Percentiles rank a stretch among this genome's conserved stretches.
phyloP scores from a whole-genome alignment of 2,888 invertebrate genomes.

The Augochlorella aurata region DNA sequence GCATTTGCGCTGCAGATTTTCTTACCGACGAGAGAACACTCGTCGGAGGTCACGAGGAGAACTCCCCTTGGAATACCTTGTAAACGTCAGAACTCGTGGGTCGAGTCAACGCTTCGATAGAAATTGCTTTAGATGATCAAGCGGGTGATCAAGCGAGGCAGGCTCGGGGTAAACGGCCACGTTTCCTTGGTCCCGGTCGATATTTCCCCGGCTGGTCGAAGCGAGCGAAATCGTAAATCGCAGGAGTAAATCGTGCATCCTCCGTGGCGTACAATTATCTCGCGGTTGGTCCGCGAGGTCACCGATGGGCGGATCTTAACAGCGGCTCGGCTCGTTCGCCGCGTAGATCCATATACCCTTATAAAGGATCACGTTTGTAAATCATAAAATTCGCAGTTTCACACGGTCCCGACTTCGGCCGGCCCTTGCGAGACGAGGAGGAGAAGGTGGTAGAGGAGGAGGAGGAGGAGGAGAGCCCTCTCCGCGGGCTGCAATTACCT shows the following conservation, averaged over 20 bases:
- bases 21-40: no score
- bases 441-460: background rate
- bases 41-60: no score
- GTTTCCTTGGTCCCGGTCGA: conserved; percentile 11
- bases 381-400: conserved; percentile 78
- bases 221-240: conserved; percentile 54
- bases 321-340: conserved; percentile 37
- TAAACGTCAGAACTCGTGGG: no score
- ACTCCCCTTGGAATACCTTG: no score
- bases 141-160: background rate
- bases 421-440: conserved; percentile 27
- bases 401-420: conserved; percentile 70
- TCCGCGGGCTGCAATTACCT: conserved; percentile 73
- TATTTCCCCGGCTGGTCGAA: conserved; percentile 4
- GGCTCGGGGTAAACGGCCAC: background rate
- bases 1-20: no score
- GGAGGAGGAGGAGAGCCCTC: conserved; percentile 45
- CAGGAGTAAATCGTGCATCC: conserved; percentile 49
- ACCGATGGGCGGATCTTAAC: conserved; percentile 47
- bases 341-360: conserved; percentile 55
- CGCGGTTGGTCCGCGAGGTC: conserved; percentile 58
- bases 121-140: no score
- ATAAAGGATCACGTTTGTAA: conserved; percentile 72
- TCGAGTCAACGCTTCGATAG: no score
- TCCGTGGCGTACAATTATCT: conserved; percentile 57